Base-by-base conservation (phyloP, 2,888 invertebrate genomes). In the Drosophila sordidula region DNA sequence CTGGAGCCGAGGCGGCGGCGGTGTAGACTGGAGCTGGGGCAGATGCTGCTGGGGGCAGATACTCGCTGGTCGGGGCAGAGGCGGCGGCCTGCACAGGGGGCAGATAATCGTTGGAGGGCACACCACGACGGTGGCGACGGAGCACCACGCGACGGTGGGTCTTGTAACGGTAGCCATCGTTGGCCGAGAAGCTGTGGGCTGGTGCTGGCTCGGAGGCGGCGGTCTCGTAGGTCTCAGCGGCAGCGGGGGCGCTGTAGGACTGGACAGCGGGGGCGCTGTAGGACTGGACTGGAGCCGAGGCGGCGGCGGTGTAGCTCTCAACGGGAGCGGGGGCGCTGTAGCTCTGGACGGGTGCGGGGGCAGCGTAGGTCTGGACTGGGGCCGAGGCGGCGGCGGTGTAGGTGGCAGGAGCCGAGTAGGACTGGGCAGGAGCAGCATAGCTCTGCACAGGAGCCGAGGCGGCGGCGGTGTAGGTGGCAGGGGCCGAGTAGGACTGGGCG, bases 131-230 rank as follows among this genome's bases (percentile, higher is more conserved):
- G 44, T 87, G 87, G 56, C 90, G 90, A 58, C 89, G 85, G 57
- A 81, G 70, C 26, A 80, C 74, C 41, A 77, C 82, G 54, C 78
- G 79, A 51, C 78, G 88, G 41, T 85, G 79, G 71, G 87, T 91
- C 80, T 87, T 90, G 80, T 92, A 91, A 46, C 87, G 87, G 80
- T 92, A 91, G 16, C 91, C 91, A 68, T 90, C 90, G 38, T 54
- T 62, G 41, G 73, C 42, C 1, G 65, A 61, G 77, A 52, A 82
- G 47, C 22, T 65, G 52, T 72, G 78, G 4, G 64, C 78, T 6
- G 89, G 69, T 90, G 90, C 75, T 8, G 80, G 70, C 12, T 70
- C 86, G n/a, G 83, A 83, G 12, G 81, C 84, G 16, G 76, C 46
- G 39, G 90, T 84, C 54, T 89, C 87, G 69, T 81, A 88, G 44